phyloP scores from a whole-genome alignment of 2,113 vertebrate species.

The Notiomystis cincta region DNA sequence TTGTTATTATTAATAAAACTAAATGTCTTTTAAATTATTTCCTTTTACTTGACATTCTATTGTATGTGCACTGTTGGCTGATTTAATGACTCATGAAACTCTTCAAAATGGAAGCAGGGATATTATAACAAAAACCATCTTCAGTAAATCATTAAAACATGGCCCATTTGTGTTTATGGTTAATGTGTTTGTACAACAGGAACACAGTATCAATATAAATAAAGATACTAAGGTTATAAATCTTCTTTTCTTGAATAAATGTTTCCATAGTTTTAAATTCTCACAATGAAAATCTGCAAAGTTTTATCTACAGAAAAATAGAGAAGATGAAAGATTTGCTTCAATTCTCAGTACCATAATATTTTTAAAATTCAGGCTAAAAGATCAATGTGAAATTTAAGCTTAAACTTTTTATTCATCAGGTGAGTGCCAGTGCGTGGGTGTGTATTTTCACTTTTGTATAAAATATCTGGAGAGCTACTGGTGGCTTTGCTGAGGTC shows the following conservation, averaged over 20 bases:
- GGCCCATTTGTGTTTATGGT: slow-evolving; percentile 25
- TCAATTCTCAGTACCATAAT: neutral
- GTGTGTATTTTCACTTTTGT: neutral
- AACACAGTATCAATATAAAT: neutral
- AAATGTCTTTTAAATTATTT: slow-evolving; percentile 19
- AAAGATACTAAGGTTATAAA: neutral
- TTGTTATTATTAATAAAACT: neutral
- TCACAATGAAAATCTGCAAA: neutral
- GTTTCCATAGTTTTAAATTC: neutral
- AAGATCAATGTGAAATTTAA: neutral
- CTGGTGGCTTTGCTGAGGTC: neutral
- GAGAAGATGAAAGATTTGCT: neutral
- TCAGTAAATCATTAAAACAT: slow-evolving; percentile 12
- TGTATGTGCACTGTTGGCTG: neutral
- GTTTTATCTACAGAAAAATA: neutral
- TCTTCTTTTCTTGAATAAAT: neutral
- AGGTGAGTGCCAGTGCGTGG: neutral
- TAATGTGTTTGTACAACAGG: neutral
- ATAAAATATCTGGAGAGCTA: neutral
- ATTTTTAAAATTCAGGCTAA: neutral
- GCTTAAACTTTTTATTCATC: neutral
- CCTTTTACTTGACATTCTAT: neutral
- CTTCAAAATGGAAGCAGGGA: slow-evolving; percentile 23
- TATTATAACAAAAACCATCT: slow-evolving; percentile 15
- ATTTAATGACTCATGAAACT: slow-evolving; percentile 56